These are phyloP conservation scores for Epirrita christyi DNA, from an alignment of 2,888 invertebrate genomes.

Conservation along the genomic window DNA sequence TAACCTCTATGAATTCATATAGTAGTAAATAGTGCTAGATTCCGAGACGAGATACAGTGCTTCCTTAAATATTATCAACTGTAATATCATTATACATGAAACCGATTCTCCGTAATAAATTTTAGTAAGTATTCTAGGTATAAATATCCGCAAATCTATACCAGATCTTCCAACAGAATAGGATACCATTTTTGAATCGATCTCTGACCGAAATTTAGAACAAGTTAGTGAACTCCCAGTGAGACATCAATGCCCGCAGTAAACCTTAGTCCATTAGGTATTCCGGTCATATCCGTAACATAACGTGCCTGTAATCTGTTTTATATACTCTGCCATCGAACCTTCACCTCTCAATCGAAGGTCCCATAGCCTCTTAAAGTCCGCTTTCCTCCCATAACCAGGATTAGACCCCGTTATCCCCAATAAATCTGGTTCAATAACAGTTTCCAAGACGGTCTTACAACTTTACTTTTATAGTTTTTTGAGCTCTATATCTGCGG, in stretches of 20 bases:
- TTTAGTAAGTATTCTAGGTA: background rate
- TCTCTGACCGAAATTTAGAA: constrained; percentile 8
- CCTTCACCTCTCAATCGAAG: constrained; percentile 37
- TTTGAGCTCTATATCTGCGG: constrained; percentile 44
- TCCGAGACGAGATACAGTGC: too few relatives aligned
- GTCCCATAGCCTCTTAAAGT: constrained; percentile 37
- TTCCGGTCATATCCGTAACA: constrained; percentile 40
- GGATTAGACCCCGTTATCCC: constrained; percentile 45
- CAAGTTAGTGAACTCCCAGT: constrained; percentile 24
- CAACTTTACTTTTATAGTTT: constrained; percentile 51
- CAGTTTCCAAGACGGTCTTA: constrained; percentile 44
- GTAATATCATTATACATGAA: background rate
- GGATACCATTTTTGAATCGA: constrained; percentile 17
- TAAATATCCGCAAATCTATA: background rate
- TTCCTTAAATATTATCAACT: background rate
- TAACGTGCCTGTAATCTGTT: constrained; percentile 41
- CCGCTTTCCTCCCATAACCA: constrained; percentile 37
- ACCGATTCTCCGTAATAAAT: background rate
- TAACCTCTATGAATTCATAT: too few relatives aligned
- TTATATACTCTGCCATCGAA: constrained; percentile 40
- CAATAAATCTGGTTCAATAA: constrained; percentile 54
- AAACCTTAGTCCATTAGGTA: constrained; percentile 40
- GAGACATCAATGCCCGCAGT: constrained; percentile 35
- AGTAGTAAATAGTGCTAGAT: too few relatives aligned
- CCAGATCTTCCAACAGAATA: constrained; percentile 8